These are phyloP conservation scores for Germaria angustata DNA, from an alignment of 2,888 invertebrate genomes.

Conservation along the genomic window DNA sequence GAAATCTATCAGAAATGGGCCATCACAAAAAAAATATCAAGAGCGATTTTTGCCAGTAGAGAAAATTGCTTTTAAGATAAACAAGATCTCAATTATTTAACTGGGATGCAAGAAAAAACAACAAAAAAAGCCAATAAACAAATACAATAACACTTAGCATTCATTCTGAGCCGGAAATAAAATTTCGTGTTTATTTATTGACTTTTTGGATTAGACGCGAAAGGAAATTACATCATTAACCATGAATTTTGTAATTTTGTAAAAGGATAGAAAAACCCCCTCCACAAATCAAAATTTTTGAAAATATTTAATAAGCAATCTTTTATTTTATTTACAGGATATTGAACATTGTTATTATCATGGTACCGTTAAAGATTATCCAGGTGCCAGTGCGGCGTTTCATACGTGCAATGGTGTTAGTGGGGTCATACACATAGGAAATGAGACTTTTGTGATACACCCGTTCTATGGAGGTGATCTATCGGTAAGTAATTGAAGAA, in stretches of 20 bases:
- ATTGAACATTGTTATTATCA: slow-evolving; percentile 99
- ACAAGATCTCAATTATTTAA: no score
- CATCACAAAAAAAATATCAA: no score
- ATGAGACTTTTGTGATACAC: slow-evolving; percentile 98
- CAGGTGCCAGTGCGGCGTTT: slow-evolving; percentile 97
- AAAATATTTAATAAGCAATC: neutral
- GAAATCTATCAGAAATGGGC: no score
- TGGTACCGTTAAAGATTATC: slow-evolving; percentile 97
- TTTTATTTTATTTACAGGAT: slow-evolving; percentile 83
- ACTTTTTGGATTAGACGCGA: neutral
- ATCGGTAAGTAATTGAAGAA: slow-evolving; percentile 86
- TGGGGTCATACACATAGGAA: slow-evolving; percentile 97
- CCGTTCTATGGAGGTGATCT: slow-evolving; percentile 98
- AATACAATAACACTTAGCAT: no score
- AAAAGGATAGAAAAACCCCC: neutral
- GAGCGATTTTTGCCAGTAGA: no score
- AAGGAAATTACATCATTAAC: neutral
- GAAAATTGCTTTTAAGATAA: no score
- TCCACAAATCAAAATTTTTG: neutral
- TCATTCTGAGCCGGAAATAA: neutral
- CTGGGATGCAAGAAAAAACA: no score
- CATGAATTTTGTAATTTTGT: neutral
- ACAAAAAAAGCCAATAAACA: no score
- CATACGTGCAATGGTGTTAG: slow-evolving; percentile 99
- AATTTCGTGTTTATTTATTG: neutral